These are phyloP conservation scores for Anoura caudifer DNA, from an alignment of 2,113 vertebrate genomes.

Conservation along the genomic window DNA sequence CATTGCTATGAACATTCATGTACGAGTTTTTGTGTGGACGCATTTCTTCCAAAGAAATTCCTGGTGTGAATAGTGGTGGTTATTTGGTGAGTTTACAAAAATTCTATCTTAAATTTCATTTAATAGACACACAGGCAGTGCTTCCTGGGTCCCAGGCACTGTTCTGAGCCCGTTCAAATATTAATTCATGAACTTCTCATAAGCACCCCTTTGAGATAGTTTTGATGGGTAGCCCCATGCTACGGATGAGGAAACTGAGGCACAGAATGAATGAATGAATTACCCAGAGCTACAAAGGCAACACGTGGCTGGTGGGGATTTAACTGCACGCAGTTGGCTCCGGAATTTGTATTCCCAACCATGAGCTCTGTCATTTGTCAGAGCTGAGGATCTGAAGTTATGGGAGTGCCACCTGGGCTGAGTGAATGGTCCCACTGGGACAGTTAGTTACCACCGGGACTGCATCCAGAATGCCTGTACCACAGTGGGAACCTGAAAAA, in stretches of 20 bases:
- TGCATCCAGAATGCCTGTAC: too few relatives aligned
- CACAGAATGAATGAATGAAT: neutral
- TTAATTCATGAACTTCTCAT: neutral
- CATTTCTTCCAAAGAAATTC: neutral
- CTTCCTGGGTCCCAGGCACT: neutral
- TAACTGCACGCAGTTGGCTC: neutral
- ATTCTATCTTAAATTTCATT: neutral
- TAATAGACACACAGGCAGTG: neutral
- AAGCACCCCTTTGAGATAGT: neutral
- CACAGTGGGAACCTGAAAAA: neutral
- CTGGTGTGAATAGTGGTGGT: neutral
- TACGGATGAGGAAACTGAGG: neutral
- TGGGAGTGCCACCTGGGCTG: neutral
- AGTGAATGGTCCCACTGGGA: neutral
- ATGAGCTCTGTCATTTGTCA: neutral
- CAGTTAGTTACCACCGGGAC: neutral
- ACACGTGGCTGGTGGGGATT: neutral
- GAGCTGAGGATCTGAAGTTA: neutral
- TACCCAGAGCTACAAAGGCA: neutral
- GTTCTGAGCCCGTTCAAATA: neutral
- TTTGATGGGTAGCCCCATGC: neutral
- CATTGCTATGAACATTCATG: neutral
- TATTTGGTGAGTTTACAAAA: neutral
- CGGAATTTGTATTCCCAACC: neutral
- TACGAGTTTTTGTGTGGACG: neutral